These are phyloP conservation scores for Drosophila kanekoi DNA, from an alignment of 2,888 invertebrate genomes.

Conservation along the genomic window DNA sequence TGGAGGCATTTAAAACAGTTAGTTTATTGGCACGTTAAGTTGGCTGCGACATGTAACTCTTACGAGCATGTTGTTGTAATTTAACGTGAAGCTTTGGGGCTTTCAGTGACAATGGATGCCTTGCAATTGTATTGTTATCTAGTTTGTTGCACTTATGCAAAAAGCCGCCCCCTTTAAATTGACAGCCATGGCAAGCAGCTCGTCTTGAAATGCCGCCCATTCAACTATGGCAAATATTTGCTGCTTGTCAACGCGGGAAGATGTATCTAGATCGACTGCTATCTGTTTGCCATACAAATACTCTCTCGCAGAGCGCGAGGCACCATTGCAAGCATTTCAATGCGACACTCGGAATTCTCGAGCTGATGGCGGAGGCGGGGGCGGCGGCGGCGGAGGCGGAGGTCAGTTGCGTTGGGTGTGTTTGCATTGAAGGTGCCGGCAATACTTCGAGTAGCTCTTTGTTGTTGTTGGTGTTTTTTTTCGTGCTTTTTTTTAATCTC, in stretches of 20 bases:
- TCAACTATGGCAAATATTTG: conserved; percentile 20
- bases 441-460: conserved; percentile 22
- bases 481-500: conserved; percentile 11
- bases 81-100: too few species aligned
- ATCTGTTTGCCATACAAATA: conserved; percentile 29
- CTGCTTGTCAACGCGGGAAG: conserved; percentile 10
- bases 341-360: conserved; percentile 26
- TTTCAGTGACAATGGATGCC: too few species aligned
- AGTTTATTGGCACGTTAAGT: background rate
- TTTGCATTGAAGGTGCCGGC: conserved; percentile 50
- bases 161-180: background rate
- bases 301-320: conserved; percentile 15
- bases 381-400: conserved; percentile 46
- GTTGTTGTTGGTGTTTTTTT: conserved; percentile 1
- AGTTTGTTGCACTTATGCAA: background rate
- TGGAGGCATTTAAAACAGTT: background rate
- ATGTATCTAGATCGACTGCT: conserved; percentile 39
- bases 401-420: conserved; percentile 55
- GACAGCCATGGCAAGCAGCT: conserved; percentile 17
- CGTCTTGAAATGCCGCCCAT: conserved; percentile 5
- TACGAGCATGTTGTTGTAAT: too few species aligned
- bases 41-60: too few species aligned
- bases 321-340: conserved; percentile 4
- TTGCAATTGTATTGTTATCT: background rate
- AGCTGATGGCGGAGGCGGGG: conserved; percentile 14